Evolutionary conservation across 2,113 vertebrate genomes (phyloP), one percentile per base, ranked within the genome.

Genomic region (Nesogale talazaci): DNA sequence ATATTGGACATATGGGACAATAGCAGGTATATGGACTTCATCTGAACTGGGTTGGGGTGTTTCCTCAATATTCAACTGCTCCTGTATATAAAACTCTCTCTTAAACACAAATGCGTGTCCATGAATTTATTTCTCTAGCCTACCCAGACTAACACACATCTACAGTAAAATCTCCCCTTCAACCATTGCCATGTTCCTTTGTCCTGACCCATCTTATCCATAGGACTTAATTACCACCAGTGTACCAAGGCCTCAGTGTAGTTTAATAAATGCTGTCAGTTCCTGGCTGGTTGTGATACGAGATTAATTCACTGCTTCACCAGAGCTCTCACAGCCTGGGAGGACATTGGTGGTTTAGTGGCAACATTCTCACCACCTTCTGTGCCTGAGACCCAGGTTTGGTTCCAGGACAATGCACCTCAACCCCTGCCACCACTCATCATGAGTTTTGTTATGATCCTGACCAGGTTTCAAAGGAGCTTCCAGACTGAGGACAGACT

Each of bases 181-280:
- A 76, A n/a, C 16, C 31, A 52, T 12, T 52, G 46, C 46, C 46
- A 52, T 77, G 29, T 70, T 27, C 23, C 9, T 81, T 11, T 19
- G 59, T 78, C 38, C 61, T 25, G 23, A 25, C 38, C 7, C 5
- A 52, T 52, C 46, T 52, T 12, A 52, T 52, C 46, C 46, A 10
- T 2, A 52, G 46, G 46, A 52, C 46, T 52, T 52, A 52, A 52
- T 52, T 52, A 52, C 46, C 46, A 52, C 46, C 46, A 12, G 46
- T 77, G 29, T 86, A 67, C 67, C 69, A 65, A 9, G 9, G 6
- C 74, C 52, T 93, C 56, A 91, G 1, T 52, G 29, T 90, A 11
- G 14, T n/a, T 90, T 94, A 93, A 80, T 93, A 88, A 59, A 11
- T 42, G 79, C 2, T 78, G 46, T n/a, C 20, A 29, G 83, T 92